A percentile compares a stretch with the other conserved stretches of the same genome.
Evolutionary conservation across 2,888 invertebrate genomes (phyloP).

Genomic region (Tipula confusa): DNA sequence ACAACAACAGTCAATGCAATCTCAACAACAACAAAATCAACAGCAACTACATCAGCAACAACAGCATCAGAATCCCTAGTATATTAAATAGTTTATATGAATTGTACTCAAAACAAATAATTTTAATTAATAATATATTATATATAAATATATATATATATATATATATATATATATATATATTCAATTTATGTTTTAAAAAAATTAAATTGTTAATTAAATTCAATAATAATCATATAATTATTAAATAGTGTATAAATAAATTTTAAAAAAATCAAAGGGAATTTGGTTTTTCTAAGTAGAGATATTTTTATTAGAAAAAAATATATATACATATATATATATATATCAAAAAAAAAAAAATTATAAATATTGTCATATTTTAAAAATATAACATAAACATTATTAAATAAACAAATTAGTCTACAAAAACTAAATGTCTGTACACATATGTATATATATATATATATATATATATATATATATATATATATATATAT

Average conservation of each 20-base stretch:
- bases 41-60: neutral
- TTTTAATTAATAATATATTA: neutral
- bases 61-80: conserved; percentile 12
- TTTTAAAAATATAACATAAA: neutral
- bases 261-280: neutral
- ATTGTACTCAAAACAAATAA: neutral
- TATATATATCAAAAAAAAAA: neutral
- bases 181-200: neutral
- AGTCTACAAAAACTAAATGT: neutral
- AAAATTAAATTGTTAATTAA: neutral
- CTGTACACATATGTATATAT: neutral
- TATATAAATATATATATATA: no score
- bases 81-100: neutral
- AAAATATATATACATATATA: neutral
- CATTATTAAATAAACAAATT: neutral
- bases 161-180: neutral
- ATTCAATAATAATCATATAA: neutral
- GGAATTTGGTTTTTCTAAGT: neutral
- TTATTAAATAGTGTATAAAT: neutral
- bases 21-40: neutral
- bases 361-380: neutral
- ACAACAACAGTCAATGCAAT: neutral
- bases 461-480: no score
- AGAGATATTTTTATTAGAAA: neutral
- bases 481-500: no score